phyloP scores from a whole-genome alignment of 2,113 vertebrate species.

The Prinia subflava region DNA sequence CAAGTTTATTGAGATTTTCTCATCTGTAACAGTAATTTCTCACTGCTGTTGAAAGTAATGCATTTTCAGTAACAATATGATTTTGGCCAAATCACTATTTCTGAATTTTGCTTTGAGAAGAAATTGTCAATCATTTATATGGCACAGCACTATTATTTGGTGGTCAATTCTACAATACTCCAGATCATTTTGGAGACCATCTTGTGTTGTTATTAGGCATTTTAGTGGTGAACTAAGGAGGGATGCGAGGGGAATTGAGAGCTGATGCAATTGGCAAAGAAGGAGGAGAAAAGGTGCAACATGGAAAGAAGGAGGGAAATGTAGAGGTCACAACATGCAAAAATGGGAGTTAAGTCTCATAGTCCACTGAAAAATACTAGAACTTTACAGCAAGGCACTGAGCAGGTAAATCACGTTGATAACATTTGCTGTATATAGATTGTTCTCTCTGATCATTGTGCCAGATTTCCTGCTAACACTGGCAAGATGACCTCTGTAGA shows the following conservation, averaged over 20 bases:
- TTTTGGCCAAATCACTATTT: not conserved
- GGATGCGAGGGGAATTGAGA: not conserved
- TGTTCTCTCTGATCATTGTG: not conserved
- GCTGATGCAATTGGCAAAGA: not conserved
- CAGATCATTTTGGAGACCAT: not conserved
- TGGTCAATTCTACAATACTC: not conserved
- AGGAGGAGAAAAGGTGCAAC: not conserved
- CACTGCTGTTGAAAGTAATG: not conserved
- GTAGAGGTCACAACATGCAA: not conserved
- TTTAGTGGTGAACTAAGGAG: not conserved
- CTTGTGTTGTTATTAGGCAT: not conserved
- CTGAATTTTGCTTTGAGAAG: not conserved
- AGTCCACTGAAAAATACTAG: not conserved
- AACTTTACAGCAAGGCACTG: not conserved
- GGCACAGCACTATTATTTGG: not conserved
- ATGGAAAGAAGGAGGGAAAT: not conserved
- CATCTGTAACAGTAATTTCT: not conserved
- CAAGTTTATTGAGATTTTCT: not conserved
- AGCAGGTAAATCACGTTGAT: not conserved
- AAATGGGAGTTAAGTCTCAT: not conserved
- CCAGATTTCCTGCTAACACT: not conserved
- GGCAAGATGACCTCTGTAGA: not conserved
- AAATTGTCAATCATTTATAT: not conserved
- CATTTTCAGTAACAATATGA: not conserved
- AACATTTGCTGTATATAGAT: not conserved